These are phyloP conservation scores for Tetragonula carbonaria DNA, from an alignment of 2,888 invertebrate genomes.

Conservation along the genomic window DNA sequence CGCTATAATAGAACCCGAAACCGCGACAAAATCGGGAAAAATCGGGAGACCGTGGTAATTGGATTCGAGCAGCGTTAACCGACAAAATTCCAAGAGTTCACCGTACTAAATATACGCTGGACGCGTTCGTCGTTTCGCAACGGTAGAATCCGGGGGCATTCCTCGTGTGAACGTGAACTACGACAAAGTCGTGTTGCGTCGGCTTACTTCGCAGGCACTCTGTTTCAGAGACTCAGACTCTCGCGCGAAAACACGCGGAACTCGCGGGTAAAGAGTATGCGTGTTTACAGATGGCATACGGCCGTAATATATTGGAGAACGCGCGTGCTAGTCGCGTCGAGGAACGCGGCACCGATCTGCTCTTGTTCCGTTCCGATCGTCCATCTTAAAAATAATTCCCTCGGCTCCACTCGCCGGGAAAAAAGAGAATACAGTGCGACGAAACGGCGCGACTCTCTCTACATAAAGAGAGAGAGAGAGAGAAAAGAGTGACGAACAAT, in stretches of 20 bases:
- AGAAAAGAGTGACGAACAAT: conserved; percentile 26
- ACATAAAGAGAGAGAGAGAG: neutral
- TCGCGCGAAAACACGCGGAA: conserved; percentile 58
- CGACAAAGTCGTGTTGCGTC: conserved; percentile 30
- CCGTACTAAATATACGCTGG: conserved; percentile 64
- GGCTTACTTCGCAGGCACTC: neutral
- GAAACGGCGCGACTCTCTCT: conserved; percentile 4
- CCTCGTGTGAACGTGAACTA: conserved; percentile 14
- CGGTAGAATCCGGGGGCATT: conserved; percentile 41
- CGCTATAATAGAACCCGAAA: neutral
- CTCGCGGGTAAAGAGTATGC: conserved; percentile 44
- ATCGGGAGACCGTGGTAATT: conserved; percentile 3
- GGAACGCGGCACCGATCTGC: conserved; percentile 3
- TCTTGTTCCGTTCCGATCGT: conserved; percentile 18
- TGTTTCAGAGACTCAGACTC: conserved; percentile 18
- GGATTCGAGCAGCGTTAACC: conserved; percentile 31
- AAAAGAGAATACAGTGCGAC: conserved; percentile 7
- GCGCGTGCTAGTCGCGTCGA: neutral
- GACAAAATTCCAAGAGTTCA: conserved; percentile 57
- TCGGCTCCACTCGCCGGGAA: neutral
- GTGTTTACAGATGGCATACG: conserved; percentile 16
- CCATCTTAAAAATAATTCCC: conserved; percentile 16
- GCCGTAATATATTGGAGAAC: neutral
- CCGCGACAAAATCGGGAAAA: neutral
- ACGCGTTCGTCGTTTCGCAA: conserved; percentile 42